A percentile compares a stretch with the other conserved stretches of the same genome.
Evolutionary conservation across 2,888 invertebrate species (phyloP).

Genomic region (Pollenia angustigena): DNA sequence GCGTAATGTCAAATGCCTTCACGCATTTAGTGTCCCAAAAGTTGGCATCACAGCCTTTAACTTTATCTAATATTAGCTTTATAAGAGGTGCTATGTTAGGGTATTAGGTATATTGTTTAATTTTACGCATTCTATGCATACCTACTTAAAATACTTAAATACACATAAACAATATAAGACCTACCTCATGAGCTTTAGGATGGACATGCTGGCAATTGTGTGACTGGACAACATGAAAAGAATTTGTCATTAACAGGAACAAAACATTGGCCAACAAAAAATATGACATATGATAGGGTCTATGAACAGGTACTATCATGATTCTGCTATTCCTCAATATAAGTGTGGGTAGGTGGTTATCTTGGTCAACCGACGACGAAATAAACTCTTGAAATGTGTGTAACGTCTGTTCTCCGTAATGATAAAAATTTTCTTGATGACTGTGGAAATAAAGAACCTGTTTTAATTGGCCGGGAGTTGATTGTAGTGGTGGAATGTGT

Average conservation of each 20-base stretch:
- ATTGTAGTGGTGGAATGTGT: conserved; percentile 1
- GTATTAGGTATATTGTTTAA: not conserved
- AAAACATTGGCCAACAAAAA: conserved; percentile 40
- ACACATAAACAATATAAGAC: conserved; percentile 59
- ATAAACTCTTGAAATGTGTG: not conserved
- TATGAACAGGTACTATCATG: conserved; percentile 44
- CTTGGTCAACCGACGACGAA: conserved; percentile 21
- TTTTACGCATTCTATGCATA: not conserved
- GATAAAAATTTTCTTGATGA: conserved; percentile 2
- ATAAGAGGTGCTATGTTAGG: too few relatives aligned
- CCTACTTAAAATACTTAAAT: not conserved
- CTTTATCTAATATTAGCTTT: too few relatives aligned
- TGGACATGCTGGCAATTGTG: conserved; percentile 88
- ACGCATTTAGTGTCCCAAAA: too few relatives aligned
- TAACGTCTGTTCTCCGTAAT: conserved; percentile 16
- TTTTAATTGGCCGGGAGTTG: conserved; percentile 16
- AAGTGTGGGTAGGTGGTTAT: conserved; percentile 26
- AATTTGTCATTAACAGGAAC: conserved; percentile 42
- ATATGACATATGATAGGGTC: conserved; percentile 44
- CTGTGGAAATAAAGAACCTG: not conserved
- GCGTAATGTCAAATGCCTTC: too few relatives aligned
- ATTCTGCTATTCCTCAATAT: conserved; percentile 14
- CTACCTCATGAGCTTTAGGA: conserved; percentile 88
- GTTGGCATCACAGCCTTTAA: too few relatives aligned
- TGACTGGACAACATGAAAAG: conserved; percentile 51